These are phyloP conservation scores for Argynnis bischoffii DNA, from an alignment of 2,888 invertebrate species.

Conservation along the genomic window DNA sequence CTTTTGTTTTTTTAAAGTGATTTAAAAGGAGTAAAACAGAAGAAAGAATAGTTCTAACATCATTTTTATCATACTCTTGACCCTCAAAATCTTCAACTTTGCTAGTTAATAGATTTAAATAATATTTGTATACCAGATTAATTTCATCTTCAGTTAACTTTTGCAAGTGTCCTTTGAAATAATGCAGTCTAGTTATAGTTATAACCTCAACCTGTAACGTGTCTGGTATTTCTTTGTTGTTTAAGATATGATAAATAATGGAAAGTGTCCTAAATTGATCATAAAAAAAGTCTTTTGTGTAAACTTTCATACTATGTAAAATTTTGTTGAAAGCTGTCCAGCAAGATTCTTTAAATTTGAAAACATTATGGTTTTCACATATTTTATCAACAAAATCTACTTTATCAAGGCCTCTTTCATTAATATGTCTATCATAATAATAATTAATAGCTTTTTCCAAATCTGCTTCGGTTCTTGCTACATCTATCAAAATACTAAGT, in stretches of 20 bases:
- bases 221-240: slow-evolving; percentile 49
- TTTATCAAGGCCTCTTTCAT: slow-evolving; percentile 50
- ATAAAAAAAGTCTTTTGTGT: slow-evolving; percentile 40
- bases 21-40: slow-evolving; percentile 43
- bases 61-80: slow-evolving; percentile 41
- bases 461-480: slow-evolving; percentile 51
- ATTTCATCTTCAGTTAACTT: slow-evolving; percentile 42
- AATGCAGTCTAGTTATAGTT: slow-evolving; percentile 29
- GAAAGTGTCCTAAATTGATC: slow-evolving; percentile 46
- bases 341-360: slow-evolving; percentile 53
- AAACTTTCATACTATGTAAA: slow-evolving; percentile 53
- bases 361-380: slow-evolving; percentile 48
- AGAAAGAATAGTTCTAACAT: slow-evolving; percentile 39
- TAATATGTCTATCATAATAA: slow-evolving; percentile 57
- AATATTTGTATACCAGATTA: slow-evolving; percentile 43
- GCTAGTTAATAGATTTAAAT: slow-evolving; percentile 45
- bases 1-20: slow-evolving; percentile 46
- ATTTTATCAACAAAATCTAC: slow-evolving; percentile 50
- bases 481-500: slow-evolving; percentile 48
- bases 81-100: slow-evolving; percentile 44
- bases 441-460: slow-evolving; percentile 53
- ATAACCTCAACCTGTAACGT: slow-evolving; percentile 39
- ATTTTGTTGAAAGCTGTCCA: slow-evolving; percentile 58
- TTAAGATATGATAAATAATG: slow-evolving; percentile 52
- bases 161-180: slow-evolving; percentile 28